phyloP scores from a whole-genome alignment of 2,797 vertebrate species.

The Chaetophractus vellerosus region DNA sequence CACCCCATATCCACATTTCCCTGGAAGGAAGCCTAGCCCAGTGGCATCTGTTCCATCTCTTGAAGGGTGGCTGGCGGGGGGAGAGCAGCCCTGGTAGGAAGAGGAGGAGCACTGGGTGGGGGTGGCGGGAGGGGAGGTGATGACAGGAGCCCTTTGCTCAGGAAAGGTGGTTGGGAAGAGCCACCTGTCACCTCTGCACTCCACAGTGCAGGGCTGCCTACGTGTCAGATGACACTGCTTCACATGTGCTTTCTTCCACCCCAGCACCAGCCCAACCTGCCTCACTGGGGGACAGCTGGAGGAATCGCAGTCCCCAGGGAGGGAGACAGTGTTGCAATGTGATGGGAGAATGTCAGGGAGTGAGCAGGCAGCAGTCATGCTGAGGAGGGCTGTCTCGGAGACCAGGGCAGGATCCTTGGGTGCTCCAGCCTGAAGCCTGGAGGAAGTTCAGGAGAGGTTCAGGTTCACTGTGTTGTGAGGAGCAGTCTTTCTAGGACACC shows the following conservation, averaged over 20 bases:
- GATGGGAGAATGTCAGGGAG: background rate
- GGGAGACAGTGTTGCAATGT: background rate
- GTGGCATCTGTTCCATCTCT: background rate
- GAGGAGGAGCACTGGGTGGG: background rate
- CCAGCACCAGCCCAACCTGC: background rate
- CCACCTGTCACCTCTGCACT: no score
- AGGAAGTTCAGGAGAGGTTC: no score
- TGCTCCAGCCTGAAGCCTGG: no score
- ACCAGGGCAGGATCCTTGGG: background rate
- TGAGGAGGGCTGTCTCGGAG: background rate
- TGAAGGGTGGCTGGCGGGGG: fast-evolving
- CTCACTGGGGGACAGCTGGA: background rate
- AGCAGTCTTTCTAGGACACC: no score
- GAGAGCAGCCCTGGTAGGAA: background rate
- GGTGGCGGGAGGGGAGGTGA: no score
- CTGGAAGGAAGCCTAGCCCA: background rate
- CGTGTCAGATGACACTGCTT: fast-evolving
- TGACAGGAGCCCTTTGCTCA: background rate
- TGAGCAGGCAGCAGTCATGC: fast-evolving
- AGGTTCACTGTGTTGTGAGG: no score
- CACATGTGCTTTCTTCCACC: fast-evolving
- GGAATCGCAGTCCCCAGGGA: background rate
- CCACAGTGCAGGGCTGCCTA: fast-evolving
- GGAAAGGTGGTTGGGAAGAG: background rate
- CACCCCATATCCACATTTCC: fast-evolving